These are phyloP conservation scores for Mergus octosetaceus DNA, from an alignment of 2,797 vertebrate genomes.

Conservation along the genomic window DNA sequence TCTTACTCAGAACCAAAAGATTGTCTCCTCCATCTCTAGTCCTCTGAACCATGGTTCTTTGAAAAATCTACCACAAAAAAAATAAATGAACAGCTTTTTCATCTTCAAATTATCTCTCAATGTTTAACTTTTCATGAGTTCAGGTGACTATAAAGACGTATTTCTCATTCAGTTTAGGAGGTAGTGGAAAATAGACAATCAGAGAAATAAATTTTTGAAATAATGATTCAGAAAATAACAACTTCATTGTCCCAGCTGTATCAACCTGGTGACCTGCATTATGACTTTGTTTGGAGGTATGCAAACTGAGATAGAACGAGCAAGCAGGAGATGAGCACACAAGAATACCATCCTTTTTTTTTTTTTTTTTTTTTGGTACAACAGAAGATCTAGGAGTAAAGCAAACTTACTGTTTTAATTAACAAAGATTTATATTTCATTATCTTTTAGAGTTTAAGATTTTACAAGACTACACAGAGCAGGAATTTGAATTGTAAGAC, in stretches of 20 bases:
- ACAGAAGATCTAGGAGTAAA: background rate
- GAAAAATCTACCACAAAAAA: background rate
- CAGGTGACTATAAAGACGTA: background rate
- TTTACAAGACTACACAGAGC: background rate
- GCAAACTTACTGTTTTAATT: background rate
- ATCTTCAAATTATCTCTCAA: background rate
- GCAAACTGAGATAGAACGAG: background rate
- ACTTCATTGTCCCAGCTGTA: background rate
- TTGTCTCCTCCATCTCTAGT: background rate
- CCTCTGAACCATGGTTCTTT: background rate
- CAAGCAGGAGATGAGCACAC: background rate
- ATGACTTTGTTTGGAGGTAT: background rate
- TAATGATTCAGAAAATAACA: background rate
- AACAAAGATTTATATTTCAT: background rate
- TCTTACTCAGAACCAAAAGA: background rate
- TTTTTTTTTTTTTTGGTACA: background rate
- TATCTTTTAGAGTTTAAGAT: background rate
- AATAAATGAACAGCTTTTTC: accelerated
- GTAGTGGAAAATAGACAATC: background rate
- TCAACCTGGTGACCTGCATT: background rate
- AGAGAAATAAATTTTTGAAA: background rate
- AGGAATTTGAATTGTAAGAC: background rate
- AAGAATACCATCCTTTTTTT: background rate
- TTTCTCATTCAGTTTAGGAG: background rate
- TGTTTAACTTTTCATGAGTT: background rate